Percentiles rank a stretch among this genome's conserved stretches.
Evolutionary conservation across 2,888 invertebrate genomes (phyloP).

Genomic region (Seira ritae): DNA sequence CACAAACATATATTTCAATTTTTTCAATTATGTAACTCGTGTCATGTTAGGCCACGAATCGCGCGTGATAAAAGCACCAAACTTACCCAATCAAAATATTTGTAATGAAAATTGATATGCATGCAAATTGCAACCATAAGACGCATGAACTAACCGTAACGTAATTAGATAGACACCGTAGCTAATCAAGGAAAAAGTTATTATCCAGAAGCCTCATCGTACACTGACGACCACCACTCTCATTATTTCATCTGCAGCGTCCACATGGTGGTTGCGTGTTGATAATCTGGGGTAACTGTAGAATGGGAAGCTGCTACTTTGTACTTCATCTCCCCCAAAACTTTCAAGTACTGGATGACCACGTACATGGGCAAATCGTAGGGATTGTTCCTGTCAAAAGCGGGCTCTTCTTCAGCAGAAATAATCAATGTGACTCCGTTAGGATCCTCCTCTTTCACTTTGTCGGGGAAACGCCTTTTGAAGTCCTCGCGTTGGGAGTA

Average conservation of each 20-base stretch:
- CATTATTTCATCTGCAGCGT: slow-evolving; percentile 60
- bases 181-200: no score
- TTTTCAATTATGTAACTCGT: no score
- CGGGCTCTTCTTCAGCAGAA: slow-evolving; percentile 58
- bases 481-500: slow-evolving; percentile 66
- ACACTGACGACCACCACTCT: no score
- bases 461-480: slow-evolving; percentile 58
- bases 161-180: no score
- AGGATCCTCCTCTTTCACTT: slow-evolving; percentile 52
- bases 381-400: slow-evolving; percentile 53
- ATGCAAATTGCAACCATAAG: no score
- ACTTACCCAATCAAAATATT: no score
- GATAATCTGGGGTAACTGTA: slow-evolving; percentile 49
- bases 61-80: no score
- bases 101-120: no score
- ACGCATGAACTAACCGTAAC: no score
- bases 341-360: slow-evolving; percentile 59
- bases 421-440: slow-evolving; percentile 54
- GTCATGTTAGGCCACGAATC: no score
- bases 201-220: no score
- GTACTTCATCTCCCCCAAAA: slow-evolving; percentile 60
- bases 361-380: slow-evolving; percentile 62
- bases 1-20: no score
- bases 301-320: slow-evolving; percentile 57
- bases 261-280: slow-evolving; percentile 59